These are phyloP conservation scores for Dasypogon diadema DNA, from an alignment of 2,888 invertebrate genomes.

Conservation along the genomic window DNA sequence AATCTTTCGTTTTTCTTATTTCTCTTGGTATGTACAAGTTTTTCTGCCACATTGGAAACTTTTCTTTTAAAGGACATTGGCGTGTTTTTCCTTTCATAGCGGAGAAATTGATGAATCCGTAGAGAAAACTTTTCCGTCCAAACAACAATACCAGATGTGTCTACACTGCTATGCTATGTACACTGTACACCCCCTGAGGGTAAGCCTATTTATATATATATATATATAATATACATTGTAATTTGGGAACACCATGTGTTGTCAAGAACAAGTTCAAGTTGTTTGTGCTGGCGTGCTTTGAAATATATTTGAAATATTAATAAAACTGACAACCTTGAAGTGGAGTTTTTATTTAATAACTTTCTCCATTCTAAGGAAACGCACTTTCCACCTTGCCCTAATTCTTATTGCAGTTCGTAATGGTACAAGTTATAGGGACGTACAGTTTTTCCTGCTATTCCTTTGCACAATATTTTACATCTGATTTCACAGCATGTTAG, in stretches of 20 bases:
- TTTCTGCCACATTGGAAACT: conserved; percentile 5
- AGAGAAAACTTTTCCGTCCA: conserved; percentile 27
- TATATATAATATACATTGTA: background rate
- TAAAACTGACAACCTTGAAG: conserved; percentile 10
- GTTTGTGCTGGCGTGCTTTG: background rate
- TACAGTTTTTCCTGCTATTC: too few relatives aligned
- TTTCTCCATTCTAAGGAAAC: background rate
- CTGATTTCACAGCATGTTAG: background rate
- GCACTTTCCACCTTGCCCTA: too few relatives aligned
- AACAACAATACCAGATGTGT: conserved; percentile 40
- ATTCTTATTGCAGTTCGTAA: too few relatives aligned
- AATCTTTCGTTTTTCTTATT: background rate
- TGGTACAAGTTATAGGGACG: too few relatives aligned
- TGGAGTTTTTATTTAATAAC: background rate
- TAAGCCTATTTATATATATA: background rate
- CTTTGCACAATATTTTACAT: too few relatives aligned
- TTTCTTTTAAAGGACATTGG: conserved; percentile 42
- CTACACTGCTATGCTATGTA: background rate
- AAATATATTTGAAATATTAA: conserved; percentile 37
- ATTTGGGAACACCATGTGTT: conserved; percentile 27
- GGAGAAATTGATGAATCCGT: conserved; percentile 43
- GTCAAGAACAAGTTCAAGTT: conserved; percentile 23
- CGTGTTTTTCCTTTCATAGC: conserved; percentile 5
- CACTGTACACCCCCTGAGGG: conserved; percentile 1
- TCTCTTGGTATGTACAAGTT: conserved; percentile 2